Conservation (phyloP, 2,797 vertebrate genomes). For the Phalanger gymnotis region DNA sequence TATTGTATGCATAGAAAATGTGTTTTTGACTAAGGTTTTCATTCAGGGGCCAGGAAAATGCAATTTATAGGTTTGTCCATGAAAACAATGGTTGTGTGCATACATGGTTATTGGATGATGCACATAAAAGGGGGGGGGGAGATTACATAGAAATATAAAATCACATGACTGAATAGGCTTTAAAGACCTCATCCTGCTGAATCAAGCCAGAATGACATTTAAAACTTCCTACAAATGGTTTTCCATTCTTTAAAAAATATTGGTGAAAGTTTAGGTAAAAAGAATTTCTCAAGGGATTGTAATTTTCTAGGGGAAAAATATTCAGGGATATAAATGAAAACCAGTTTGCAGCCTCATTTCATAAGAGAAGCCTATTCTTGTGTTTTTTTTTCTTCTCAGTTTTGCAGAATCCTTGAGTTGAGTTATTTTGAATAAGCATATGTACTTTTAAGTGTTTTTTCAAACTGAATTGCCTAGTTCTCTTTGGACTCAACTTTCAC, state of each 20-base stretch:
- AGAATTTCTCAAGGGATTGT: slow-evolving; percentile 57
- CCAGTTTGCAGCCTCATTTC: slow-evolving; percentile 53
- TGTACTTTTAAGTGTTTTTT: slow-evolving; percentile 69
- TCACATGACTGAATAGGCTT: neutral
- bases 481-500: slow-evolving; percentile 60
- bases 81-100: neutral
- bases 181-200: slow-evolving; percentile 38
- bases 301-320: slow-evolving; percentile 69
- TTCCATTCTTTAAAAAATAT: slow-evolving; percentile 52
- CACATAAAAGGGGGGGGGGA: neutral
- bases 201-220: neutral
- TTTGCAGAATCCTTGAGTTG: slow-evolving; percentile 58
- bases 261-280: slow-evolving; percentile 70
- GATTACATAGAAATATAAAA: slow-evolving; percentile 33
- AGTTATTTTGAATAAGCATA: slow-evolving; percentile 67
- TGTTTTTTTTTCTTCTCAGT: slow-evolving; percentile 52
- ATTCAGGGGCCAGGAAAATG: neutral
- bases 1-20: neutral
- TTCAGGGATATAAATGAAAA: slow-evolving; percentile 64
- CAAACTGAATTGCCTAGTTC: slow-evolving; percentile 66
- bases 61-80: neutral
- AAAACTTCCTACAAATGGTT: slow-evolving; percentile 33
- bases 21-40: neutral
- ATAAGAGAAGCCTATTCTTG: slow-evolving; percentile 57
- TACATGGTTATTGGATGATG: neutral